phyloP scores from a whole-genome alignment of 2,113 vertebrate species.

The Chrysemys picta region DNA sequence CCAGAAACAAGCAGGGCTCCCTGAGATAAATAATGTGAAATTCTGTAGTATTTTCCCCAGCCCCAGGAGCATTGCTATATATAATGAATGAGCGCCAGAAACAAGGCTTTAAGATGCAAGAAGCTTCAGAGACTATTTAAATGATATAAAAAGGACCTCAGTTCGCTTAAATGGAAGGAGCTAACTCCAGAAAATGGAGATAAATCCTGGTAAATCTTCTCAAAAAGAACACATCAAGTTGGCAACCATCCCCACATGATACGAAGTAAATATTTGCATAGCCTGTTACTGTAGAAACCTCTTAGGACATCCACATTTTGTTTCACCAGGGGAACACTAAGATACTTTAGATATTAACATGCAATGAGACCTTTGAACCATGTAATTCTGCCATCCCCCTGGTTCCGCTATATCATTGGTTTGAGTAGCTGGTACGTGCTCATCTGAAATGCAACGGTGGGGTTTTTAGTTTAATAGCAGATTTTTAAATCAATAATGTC shows the following conservation, averaged over 20 bases:
- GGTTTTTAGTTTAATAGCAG: background rate
- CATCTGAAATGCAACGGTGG: background rate
- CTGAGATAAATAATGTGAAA: background rate
- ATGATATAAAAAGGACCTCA: background rate
- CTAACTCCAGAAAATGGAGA: background rate
- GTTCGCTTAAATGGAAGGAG: background rate
- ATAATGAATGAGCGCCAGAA: background rate
- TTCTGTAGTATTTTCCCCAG: background rate
- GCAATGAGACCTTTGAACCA: fast-evolving
- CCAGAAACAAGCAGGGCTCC: background rate
- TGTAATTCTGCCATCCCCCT: background rate
- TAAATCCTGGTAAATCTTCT: background rate
- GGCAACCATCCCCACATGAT: background rate
- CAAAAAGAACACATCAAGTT: background rate
- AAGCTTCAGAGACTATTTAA: background rate
- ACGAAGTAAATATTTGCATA: background rate
- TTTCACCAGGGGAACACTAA: background rate
- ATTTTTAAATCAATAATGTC: background rate
- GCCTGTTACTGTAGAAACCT: background rate
- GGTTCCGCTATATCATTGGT: no score
- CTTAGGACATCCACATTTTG: background rate
- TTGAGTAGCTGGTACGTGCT: no score
- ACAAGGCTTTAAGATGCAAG: background rate
- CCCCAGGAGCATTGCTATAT: background rate
- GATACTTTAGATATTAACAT: background rate